These are phyloP conservation scores for Cryptotis parvus DNA, from an alignment of 2,113 vertebrate genomes.

Conservation along the genomic window DNA sequence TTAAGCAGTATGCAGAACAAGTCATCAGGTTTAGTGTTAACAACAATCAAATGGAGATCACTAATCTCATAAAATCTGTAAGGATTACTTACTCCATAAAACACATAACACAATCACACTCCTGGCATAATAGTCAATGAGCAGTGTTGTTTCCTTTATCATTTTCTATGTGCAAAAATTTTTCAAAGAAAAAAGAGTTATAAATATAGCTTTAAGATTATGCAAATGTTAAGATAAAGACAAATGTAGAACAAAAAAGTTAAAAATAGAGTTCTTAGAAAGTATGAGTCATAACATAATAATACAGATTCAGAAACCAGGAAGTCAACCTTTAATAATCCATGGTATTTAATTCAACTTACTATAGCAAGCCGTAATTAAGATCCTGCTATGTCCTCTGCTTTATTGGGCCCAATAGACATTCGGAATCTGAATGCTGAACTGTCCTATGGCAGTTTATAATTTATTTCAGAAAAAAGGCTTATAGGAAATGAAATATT, in stretches of 20 bases:
- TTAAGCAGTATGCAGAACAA: neutral
- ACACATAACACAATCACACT: neutral
- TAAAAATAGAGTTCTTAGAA: neutral
- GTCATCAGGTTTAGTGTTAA: neutral
- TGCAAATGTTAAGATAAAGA: neutral
- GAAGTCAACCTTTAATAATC: neutral
- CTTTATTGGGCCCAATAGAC: neutral
- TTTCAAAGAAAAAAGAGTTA: constrained; percentile 13
- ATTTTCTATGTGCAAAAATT: neutral
- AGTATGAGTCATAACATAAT: constrained; percentile 17
- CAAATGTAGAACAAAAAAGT: neutral
- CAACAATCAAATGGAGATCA: neutral
- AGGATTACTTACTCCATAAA: constrained; percentile 31
- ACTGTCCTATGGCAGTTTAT: constrained; percentile 14
- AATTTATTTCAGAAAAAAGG: constrained; percentile 47
- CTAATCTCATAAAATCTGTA: neutral
- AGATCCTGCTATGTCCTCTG: neutral
- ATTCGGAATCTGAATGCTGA: constrained; percentile 3
- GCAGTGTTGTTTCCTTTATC: too few species aligned
- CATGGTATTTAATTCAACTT: neutral
- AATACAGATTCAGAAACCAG: neutral
- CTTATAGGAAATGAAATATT: constrained; percentile 42
- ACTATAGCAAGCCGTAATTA: neutral
- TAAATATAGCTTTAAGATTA: neutral
- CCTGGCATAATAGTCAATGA: neutral